Evolutionary conservation across 1,140 invertebrate genomes (phyloP), one percentile per base, ranked within the genome.

Genomic region (Microplitis mediator): DNA sequence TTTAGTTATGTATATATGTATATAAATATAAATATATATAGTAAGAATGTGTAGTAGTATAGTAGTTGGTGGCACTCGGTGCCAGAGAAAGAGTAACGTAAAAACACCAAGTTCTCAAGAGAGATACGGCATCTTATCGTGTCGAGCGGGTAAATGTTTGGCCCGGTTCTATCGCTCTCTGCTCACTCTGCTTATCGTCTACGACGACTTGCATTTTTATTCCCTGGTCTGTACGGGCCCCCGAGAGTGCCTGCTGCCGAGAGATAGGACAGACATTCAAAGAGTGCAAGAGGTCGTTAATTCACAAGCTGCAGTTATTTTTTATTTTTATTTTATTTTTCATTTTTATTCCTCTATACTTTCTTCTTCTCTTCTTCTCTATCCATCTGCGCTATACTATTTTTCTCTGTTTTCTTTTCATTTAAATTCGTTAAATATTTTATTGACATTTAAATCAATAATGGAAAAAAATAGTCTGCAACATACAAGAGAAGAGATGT

Each of bases 121-220:
- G 66, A 84, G 83, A 85, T 85, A 82, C 65, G 77, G 79, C 80
- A 84, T 85, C 83, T 85, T 85, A 85, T 85, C 84, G 73, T 54
- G 23, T 64, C 31, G n/a, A 62, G 64, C 69, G 72, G 77, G 79
- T 78, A 81, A 84, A 85, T 84, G 83, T 84, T 85, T 83, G 83
- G 81, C 79, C 76, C 78, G 77, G 77, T 81, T 82, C 73, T 81
- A 82, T 84, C 82, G 75, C 75, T 39, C 69, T 11, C 58, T 45
- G 6, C 54, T 31, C 63, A 51, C 39, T 34, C 60, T 51, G 54
- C 54, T 72, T 72, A 72, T 72, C 71, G 54, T 60, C 35, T 58
- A 68, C 66, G 66, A 68, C 66, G 34, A 68, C 66, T 68, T 68
- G 70, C 52, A 72, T 72, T 67, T 72, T 72, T 67, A 72, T 61